These are phyloP conservation scores for Chanos chanos DNA, from an alignment of 2,797 vertebrate species.

Conservation along the genomic window DNA sequence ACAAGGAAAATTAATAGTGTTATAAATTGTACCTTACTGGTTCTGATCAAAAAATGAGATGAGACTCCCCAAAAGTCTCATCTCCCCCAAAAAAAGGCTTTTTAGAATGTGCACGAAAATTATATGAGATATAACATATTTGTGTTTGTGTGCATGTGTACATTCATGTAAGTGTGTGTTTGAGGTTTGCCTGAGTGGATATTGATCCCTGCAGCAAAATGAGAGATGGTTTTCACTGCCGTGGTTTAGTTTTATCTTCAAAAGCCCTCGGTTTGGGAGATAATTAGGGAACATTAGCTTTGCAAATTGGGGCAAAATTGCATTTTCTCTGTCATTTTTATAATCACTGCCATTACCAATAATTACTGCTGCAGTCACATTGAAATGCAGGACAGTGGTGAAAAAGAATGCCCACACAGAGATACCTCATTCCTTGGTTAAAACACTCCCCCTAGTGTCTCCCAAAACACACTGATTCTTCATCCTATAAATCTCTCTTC, in stretches of 20 bases:
- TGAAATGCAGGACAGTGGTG: conserved; percentile 41
- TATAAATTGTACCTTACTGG: no score
- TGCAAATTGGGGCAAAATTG: conserved; percentile 53
- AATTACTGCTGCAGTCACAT: conserved; percentile 47
- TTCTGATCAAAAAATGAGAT: no score
- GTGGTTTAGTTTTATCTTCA: conserved; percentile 37
- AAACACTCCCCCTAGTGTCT: conserved; percentile 44
- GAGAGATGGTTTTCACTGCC: conserved; percentile 2
- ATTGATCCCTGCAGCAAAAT: background rate
- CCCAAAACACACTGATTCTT: background rate
- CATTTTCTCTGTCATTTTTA: conserved; percentile 51
- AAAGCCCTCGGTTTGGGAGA: conserved; percentile 43
- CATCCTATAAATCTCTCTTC: conserved; percentile 1
- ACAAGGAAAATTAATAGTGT: no score
- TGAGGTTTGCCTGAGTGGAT: background rate
- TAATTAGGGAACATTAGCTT: conserved; percentile 52
- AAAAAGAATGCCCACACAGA: conserved; percentile 17
- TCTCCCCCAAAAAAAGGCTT: no score
- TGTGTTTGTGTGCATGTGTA: background rate
- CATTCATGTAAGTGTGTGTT: background rate
- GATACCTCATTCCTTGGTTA: conserved; percentile 22
- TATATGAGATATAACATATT: background rate
- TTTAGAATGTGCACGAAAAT: background rate
- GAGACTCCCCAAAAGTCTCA: no score
- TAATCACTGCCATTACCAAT: conserved; percentile 55